These are phyloP conservation scores for Catostylus mosaicus DNA, from an alignment of 30 jellyfish, hydroid and myxozoan species.

Conservation along the genomic window DNA sequence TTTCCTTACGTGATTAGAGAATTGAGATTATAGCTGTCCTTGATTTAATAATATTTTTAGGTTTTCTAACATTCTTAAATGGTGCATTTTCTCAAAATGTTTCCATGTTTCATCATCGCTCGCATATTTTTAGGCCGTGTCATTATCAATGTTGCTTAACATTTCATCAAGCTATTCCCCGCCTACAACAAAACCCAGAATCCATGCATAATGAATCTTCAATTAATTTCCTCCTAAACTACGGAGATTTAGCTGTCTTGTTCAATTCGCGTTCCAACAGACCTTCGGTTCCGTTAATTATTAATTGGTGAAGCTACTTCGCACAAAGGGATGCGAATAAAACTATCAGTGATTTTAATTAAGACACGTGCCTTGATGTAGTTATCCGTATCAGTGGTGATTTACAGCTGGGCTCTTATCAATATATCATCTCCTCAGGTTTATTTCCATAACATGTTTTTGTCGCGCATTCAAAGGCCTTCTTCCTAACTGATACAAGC, in stretches of 20 bases:
- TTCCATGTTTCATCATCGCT: no score
- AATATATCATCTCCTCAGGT: background rate
- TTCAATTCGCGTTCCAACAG: conserved; percentile 21
- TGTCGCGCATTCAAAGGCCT: background rate
- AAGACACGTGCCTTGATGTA: conserved; percentile 31
- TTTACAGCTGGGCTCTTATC: conserved; percentile 25
- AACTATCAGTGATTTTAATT: conserved; percentile 39
- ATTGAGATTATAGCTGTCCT: no score
- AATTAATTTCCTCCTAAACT: no score
- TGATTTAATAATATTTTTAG: no score
- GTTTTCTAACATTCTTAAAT: no score
- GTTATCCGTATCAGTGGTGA: conserved; percentile 19
- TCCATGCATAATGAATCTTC: no score
- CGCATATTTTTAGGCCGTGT: no score
- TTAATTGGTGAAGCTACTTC: conserved; percentile 3
- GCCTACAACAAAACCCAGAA: no score
- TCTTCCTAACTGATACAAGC: conserved; percentile 6
- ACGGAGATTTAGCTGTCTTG: background rate
- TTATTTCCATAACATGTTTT: conserved; percentile 10
- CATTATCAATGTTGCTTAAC: no score
- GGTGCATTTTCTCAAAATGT: no score
- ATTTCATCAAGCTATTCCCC: no score
- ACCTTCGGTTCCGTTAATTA: background rate
- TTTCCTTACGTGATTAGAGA: no score
- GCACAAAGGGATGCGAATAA: conserved; percentile 15